These are phyloP conservation scores for Mobula birostris DNA, from an alignment of 2,113 vertebrate species.

Conservation along the genomic window DNA sequence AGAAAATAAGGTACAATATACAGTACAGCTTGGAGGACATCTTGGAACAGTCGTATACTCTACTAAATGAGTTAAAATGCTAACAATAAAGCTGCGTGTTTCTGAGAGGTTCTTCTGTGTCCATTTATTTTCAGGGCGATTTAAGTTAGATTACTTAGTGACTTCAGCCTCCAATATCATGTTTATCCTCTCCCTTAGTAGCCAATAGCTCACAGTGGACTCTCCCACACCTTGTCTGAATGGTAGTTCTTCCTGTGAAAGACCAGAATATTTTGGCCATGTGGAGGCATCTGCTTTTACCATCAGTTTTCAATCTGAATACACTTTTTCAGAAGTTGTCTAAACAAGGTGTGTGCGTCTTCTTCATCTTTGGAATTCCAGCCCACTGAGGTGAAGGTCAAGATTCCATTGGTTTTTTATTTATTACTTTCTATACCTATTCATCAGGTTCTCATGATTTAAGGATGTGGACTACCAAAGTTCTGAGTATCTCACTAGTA, in stretches of 20 bases:
- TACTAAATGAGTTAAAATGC: background rate
- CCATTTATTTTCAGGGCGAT: background rate
- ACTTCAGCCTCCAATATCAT: background rate
- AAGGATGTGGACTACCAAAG: background rate
- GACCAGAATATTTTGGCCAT: background rate
- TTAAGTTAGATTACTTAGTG: background rate
- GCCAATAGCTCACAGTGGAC: background rate
- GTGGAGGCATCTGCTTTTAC: background rate
- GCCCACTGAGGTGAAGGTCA: background rate
- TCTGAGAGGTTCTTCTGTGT: background rate
- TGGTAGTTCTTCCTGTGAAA: background rate
- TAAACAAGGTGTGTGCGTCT: background rate
- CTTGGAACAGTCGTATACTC: background rate
- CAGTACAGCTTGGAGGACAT: background rate
- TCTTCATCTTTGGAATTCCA: background rate
- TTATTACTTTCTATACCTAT: background rate
- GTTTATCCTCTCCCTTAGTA: background rate
- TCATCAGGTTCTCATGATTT: background rate
- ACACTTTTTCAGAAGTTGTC: background rate
- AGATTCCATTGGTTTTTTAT: no score
- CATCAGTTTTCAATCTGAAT: background rate
- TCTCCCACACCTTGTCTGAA: background rate
- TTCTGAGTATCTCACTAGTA: background rate
- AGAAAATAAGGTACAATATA: constrained; percentile 26
- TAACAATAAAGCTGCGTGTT: background rate